Evolutionary conservation across 2,888 invertebrate genomes (phyloP).

Genomic region (Portevinia maculata): DNA sequence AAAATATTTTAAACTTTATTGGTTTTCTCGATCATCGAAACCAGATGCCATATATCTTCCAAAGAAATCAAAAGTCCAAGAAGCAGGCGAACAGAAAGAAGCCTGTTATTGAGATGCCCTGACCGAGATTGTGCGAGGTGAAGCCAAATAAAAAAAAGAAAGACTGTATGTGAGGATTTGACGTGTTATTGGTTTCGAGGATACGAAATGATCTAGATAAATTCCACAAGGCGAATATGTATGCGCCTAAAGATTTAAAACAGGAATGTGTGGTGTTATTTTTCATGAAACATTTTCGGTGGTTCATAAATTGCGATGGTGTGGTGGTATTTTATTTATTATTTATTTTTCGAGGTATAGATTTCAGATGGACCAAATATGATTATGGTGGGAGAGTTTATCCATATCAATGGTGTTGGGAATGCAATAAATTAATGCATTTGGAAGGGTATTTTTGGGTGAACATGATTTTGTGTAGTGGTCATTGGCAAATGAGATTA

Average conservation of each 20-base stretch:
- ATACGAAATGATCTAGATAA: conserved; percentile 71
- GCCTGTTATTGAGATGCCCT: conserved; percentile 39
- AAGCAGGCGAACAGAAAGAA: conserved; percentile 21
- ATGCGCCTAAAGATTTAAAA: conserved; percentile 2
- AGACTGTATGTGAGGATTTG: conserved; percentile 54
- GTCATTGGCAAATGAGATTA: conserved; percentile 68
- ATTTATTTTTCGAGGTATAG: conserved; percentile 31
- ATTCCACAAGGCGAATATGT: conserved; percentile 60
- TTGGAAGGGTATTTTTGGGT: conserved; percentile 42
- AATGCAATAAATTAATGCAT: conserved; percentile 63
- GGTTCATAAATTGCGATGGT: conserved; percentile 58
- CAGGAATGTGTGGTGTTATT: conserved; percentile 60
- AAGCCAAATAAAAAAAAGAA: conserved; percentile 27
- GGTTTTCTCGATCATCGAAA: conserved; percentile 72
- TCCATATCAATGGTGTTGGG: conserved; percentile 41
- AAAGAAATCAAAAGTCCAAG: conserved; percentile 68
- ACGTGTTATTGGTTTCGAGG: conserved; percentile 69
- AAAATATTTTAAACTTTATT: conserved; percentile 72
- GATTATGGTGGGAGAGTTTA: conserved; percentile 66
- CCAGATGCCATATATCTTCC: conserved; percentile 70
- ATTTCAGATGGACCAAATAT: conserved; percentile 64
- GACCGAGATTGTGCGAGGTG: conserved; percentile 51
- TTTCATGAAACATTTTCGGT: conserved; percentile 59
- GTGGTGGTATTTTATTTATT: neutral
- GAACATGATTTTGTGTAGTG: conserved; percentile 15